A percentile compares a stretch with the other conserved stretches of the same genome.
phyloP scores from a whole-genome alignment of 1,140 invertebrate genomes.

The Mactra quadrangularis region DNA sequence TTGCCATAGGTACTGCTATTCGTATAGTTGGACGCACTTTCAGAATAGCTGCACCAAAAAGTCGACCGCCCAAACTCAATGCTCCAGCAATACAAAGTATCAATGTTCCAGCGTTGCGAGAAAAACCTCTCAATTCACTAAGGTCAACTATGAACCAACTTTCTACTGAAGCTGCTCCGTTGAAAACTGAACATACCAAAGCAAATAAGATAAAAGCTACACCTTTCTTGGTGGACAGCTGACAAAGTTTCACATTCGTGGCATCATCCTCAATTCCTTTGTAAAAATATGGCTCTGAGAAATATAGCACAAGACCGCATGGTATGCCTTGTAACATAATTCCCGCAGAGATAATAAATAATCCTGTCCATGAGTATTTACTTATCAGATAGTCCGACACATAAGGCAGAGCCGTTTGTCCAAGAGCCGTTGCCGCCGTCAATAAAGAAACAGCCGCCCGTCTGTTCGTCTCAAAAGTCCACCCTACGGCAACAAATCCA shows the following conservation, averaged over 20 bases:
- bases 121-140: conserved; percentile 31
- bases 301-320: conserved; percentile 35
- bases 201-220: conserved; percentile 38
- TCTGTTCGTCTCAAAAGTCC: conserved; percentile 36
- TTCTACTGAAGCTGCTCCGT: conserved; percentile 25
- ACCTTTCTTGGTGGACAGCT: conserved; percentile 27
- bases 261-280: neutral
- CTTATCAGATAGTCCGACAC: conserved; percentile 2
- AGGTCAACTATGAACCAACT: conserved; percentile 49
- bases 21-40: conserved; percentile 4
- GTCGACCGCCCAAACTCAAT: conserved; percentile 21
- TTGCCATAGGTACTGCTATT: conserved; percentile 33
- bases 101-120: conserved; percentile 40
- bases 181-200: conserved; percentile 12
- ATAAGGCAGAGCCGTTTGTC: conserved; percentile 19
- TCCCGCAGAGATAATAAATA: conserved; percentile 17
- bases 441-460: conserved; percentile 20
- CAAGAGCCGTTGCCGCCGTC: conserved; percentile 42
- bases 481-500: conserved; percentile 45
- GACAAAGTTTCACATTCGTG: conserved; percentile 9
- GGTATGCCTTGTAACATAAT: conserved; percentile 24
- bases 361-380: conserved; percentile 7
- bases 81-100: conserved; percentile 12
- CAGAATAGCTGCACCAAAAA: conserved; percentile 10
- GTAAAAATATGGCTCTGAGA: conserved; percentile 7